These are phyloP conservation scores for Drosophila willistoni DNA, from an alignment of 1,140 invertebrate genomes.

Conservation along the genomic window DNA sequence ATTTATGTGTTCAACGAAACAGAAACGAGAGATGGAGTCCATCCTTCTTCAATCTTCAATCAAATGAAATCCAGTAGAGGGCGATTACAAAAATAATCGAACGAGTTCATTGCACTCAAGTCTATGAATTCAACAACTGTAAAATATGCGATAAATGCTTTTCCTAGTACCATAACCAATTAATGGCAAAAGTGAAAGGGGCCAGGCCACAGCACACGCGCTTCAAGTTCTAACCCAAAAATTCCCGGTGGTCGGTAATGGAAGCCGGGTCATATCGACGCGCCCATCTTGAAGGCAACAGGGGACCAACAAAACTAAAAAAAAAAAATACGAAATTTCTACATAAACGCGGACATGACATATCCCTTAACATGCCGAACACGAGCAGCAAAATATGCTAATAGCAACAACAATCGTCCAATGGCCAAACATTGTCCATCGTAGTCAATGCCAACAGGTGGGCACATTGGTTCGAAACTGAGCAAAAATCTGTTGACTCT, in stretches of 20 bases:
- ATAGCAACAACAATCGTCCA: constrained; percentile 33
- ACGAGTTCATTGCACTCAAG: constrained; percentile 3
- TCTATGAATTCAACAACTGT: not conserved
- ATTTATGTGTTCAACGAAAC: constrained; percentile 56
- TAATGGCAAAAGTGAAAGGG: constrained; percentile 63
- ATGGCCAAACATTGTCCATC: constrained; percentile 7
- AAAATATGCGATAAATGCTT: constrained; percentile 64
- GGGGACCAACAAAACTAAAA: constrained; percentile 29
- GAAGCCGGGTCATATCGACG: constrained; percentile 22
- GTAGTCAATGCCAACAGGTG: constrained; percentile 61
- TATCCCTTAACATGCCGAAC: constrained; percentile 73
- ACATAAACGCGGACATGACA: constrained; percentile 53
- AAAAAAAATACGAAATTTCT: not conserved
- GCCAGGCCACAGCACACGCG: not conserved
- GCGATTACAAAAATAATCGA: not conserved
- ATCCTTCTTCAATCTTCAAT: too few relatives aligned
- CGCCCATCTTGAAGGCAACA: constrained; percentile 39
- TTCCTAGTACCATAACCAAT: constrained; percentile 44
- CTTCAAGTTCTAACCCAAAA: constrained; percentile 21
- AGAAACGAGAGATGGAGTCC: constrained; percentile 28
- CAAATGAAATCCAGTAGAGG: too few relatives aligned
- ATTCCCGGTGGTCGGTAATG: constrained; percentile 54
- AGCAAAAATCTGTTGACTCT: not conserved
- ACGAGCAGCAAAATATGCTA: constrained; percentile 59
- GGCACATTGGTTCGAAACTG: constrained; percentile 38